Evolutionary conservation across 2,113 vertebrate species (phyloP).

Genomic region (Oncorhynchus mykiss): DNA sequence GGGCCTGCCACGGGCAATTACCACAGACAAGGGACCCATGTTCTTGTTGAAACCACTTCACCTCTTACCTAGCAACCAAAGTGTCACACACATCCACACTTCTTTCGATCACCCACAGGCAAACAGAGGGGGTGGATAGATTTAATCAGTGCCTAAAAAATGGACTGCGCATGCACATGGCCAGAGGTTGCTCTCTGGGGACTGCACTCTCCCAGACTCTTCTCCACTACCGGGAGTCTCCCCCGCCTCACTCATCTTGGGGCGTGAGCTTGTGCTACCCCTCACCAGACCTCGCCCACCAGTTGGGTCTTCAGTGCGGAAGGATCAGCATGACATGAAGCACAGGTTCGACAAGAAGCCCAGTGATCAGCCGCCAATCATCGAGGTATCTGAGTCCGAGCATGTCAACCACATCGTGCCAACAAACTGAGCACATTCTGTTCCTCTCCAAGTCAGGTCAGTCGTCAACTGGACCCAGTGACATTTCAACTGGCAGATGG

Average conservation of each 20-base stretch:
- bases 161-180: slow-evolving; percentile 5
- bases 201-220: not conserved
- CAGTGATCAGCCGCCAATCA: not conserved
- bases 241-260: not conserved
- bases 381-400: not conserved
- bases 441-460: not conserved
- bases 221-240: slow-evolving; percentile 12
- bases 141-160: slow-evolving; percentile 12
- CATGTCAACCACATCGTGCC: not conserved
- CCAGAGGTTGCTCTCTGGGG: not conserved
- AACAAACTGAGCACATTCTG: not conserved
- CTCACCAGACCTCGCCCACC: not conserved
- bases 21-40: slow-evolving; percentile 5
- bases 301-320: not conserved
- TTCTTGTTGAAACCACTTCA: slow-evolving; percentile 7
- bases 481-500: not conserved
- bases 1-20: not conserved
- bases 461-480: not conserved
- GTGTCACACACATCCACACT: slow-evolving; percentile 2
- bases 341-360: not conserved
- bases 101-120: not conserved
- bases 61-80: not conserved
- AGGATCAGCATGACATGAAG: not conserved
- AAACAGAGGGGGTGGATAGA: not conserved
- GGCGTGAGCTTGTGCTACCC: not conserved